Conservation (phyloP, 1,140 invertebrate genomes). For the Centruroides sculpturatus region DNA sequence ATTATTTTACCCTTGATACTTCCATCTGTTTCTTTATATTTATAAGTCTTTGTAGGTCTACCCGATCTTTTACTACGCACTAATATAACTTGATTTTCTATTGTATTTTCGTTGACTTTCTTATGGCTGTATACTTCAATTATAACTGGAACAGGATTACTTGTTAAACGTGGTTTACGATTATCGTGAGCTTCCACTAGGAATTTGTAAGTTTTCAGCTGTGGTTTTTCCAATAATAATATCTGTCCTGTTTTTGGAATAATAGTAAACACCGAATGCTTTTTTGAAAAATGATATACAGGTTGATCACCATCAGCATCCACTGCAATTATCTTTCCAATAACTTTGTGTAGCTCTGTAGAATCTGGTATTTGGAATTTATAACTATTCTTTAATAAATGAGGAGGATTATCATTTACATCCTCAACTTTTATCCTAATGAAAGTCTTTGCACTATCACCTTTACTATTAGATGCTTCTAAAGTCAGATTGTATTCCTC, state of each 20-base stretch:
- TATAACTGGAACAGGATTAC: constrained; percentile 6
- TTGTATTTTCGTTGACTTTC: not conserved
- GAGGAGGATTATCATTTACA: constrained; percentile 78
- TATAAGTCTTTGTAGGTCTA: constrained; percentile 75
- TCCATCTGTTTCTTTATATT: constrained; percentile 80
- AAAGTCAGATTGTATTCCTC: constrained; percentile 52
- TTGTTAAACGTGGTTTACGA: constrained; percentile 46
- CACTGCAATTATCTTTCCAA: constrained; percentile 62
- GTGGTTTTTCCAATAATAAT: constrained; percentile 45
- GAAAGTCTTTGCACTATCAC: constrained; percentile 50
- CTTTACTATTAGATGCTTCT: constrained; percentile 54
- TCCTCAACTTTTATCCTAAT: constrained; percentile 59
- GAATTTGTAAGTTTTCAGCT: constrained; percentile 22
- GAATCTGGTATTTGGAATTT: constrained; percentile 52
- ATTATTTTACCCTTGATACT: constrained; percentile 71
- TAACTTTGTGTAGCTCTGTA: constrained; percentile 48
- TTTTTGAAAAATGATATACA: constrained; percentile 60
- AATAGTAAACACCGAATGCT: constrained; percentile 62
- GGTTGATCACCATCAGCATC: constrained; percentile 77
- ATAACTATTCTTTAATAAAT: constrained; percentile 60
- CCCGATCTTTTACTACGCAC: constrained; percentile 43
- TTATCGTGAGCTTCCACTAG: constrained; percentile 67
- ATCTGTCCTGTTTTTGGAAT: constrained; percentile 83
- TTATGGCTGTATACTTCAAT: constrained; percentile 12
- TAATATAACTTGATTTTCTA: not conserved